Evolutionary conservation across 2,113 vertebrate species (phyloP), one percentile per base, ranked within the genome.

Genomic region (Zosterops borbonicus): DNA sequence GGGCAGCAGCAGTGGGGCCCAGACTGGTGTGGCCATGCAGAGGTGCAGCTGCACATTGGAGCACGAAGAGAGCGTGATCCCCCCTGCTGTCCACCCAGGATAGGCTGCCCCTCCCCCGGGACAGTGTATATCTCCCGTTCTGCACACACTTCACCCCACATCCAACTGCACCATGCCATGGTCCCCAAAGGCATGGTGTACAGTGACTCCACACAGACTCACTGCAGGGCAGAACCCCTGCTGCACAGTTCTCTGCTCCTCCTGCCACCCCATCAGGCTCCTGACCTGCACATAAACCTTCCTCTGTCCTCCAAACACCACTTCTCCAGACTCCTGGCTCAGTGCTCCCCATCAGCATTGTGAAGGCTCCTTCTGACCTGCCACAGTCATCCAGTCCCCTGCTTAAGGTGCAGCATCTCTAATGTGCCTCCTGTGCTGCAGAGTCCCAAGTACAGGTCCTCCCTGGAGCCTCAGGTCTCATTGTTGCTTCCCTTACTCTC

Each of bases 161-260:
- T 9, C 35, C 2, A 0, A 5, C 25, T 12, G 15, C 60, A 9
- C 37, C 1, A 6, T 5, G 35, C 23, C 52, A 29, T 0, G 0
- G 33, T 33, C 14, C 47, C 35, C 73, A 68, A 24, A 52, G 27
- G 6, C 2, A 4, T 1, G 4, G 50, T 1, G 18, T 14, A 41
- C 56, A 22, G 58, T 8, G 22, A 41, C 35, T 10, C 52, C 8
- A 5, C 12, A 0, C 27, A 65, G 44, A 64, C 35, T 24, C 50
- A 8, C 37, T 33, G 21, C 19, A 13, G 28, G 49, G 21, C 90
- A 65, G 11, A 41, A 37, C 41, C 9, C 9, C 16, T 79, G 42
- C 67, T 24, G 9, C 35, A 50, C 33, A 1, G 11, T 31, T 19
- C 59, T 56, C 53, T 50, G n/a, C 29, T 83, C 28, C 46, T 20